Evolutionary conservation across 2,113 vertebrate species (phyloP).

Genomic region (Herpetotheres cachinnans): DNA sequence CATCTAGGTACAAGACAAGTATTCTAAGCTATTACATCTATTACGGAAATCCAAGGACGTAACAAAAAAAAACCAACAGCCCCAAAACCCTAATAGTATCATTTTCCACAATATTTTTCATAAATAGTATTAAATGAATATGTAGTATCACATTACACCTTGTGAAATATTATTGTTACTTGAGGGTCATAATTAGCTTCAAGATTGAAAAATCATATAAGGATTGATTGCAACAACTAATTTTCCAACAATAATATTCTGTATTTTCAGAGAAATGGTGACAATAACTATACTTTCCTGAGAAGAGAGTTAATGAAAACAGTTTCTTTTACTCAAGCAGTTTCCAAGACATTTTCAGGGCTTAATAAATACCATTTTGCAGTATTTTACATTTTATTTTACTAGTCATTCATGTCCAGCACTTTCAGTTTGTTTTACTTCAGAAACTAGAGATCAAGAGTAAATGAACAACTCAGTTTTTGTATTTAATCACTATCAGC

Average conservation of each 20-base stretch:
- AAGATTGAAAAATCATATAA: background rate
- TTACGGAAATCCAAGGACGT: background rate
- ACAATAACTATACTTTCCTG: background rate
- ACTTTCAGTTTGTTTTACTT: background rate
- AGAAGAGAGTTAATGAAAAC: background rate
- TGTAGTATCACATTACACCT: background rate
- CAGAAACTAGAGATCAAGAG: background rate
- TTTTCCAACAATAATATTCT: background rate
- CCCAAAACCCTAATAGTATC: accelerated
- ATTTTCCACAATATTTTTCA: background rate
- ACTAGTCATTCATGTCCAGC: background rate
- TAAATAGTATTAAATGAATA: background rate
- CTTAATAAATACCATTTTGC: background rate
- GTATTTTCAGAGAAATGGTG: background rate
- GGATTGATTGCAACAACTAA: background rate
- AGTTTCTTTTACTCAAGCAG: background rate
- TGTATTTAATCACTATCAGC: background rate
- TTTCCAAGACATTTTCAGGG: background rate
- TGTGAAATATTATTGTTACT: background rate
- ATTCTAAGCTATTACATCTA: background rate
- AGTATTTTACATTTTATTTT: background rate
- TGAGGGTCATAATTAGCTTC: background rate
- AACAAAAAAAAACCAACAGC: too few relatives aligned
- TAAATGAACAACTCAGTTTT: background rate
- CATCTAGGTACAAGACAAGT: background rate